Evolutionary conservation across 2,797 vertebrate species (phyloP), one percentile per base, ranked within the genome.

Genomic region (Melanotaenia trifasciata): DNA sequence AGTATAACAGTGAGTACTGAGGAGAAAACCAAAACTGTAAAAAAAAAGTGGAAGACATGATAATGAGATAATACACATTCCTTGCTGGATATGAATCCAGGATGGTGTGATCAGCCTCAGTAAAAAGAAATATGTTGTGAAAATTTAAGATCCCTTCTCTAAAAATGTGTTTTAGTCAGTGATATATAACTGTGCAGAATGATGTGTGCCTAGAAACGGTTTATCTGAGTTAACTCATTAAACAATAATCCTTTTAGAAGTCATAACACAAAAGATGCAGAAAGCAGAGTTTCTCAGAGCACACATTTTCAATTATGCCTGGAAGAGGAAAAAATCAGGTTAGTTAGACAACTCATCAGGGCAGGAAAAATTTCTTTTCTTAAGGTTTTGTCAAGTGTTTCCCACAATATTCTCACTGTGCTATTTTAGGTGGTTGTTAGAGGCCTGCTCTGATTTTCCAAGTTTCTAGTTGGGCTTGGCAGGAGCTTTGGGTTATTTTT

Each of bases 361-460:
- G 12, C 68, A 51, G 5, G 13, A 16, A 38, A 56, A 53, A n/a
- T 10, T 5, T 16, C 32, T 2, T 24, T 57, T 30, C 8, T 58
- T 47, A 6, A 67, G 35, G 62, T 70, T 2, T 26, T 51, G 14
- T 40, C 38, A 30, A 28, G 5, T 32, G 36, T 36, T 32, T 62
- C 13, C 30, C 13, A 26, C 0, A 5, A 20, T 5, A 51, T 30
- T 61, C 30, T 72, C 28, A 40, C 35, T 14, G 16, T 45, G 6
- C 58, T 65, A 13, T 18, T 68, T 56, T 30, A 54, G 70, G 22
- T 57, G 16, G 24, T 32, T 69, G 43, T 54, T 40, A 72, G 22
- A 64, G 58, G 4, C 45, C 57, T 70, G 6, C 7, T 2, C 18
- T 12, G 47, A 8, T 1, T 70, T 60, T 24, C 60, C 51, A 4